Evolutionary conservation across 2,888 invertebrate genomes (phyloP).

Genomic region (Cerastoderma edule): DNA sequence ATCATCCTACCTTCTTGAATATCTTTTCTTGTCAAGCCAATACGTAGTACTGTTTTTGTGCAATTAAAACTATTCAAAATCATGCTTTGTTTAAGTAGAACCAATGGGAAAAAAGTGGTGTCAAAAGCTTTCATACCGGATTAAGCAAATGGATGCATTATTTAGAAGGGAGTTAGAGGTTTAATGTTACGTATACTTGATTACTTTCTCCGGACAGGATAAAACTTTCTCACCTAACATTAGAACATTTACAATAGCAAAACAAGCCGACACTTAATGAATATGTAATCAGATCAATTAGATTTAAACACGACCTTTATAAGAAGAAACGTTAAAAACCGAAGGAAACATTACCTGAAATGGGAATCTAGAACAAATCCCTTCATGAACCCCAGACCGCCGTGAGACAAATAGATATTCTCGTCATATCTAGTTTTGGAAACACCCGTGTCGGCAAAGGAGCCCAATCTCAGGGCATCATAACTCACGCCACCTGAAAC

Average conservation of each 20-base stretch:
- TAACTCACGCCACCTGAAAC: conserved; percentile 64
- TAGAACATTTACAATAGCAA: neutral
- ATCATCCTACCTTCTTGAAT: too few species aligned
- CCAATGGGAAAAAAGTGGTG: too few species aligned
- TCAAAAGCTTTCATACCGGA: too few species aligned
- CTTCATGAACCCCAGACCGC: conserved; percentile 68
- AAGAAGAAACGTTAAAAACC: neutral
- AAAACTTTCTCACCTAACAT: neutral
- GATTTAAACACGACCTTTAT: neutral
- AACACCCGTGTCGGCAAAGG: conserved; percentile 39
- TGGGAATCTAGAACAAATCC: conserved; percentile 70
- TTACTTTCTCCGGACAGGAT: neutral
- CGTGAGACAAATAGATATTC: conserved; percentile 63
- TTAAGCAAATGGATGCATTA: too few species aligned
- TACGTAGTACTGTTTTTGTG: too few species aligned
- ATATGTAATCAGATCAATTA: neutral
- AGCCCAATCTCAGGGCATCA: conserved; percentile 66
- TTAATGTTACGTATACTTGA: neutral
- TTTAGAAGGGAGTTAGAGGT: neutral
- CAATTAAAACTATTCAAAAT: too few species aligned
- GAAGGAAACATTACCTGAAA: conserved; percentile 61
- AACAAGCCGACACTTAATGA: neutral
- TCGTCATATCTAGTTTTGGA: conserved; percentile 41
- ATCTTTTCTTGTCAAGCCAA: too few species aligned
- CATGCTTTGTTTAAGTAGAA: too few species aligned